Conservation (phyloP, 2,113 vertebrate genomes). For the Callionymus lyra region DNA sequence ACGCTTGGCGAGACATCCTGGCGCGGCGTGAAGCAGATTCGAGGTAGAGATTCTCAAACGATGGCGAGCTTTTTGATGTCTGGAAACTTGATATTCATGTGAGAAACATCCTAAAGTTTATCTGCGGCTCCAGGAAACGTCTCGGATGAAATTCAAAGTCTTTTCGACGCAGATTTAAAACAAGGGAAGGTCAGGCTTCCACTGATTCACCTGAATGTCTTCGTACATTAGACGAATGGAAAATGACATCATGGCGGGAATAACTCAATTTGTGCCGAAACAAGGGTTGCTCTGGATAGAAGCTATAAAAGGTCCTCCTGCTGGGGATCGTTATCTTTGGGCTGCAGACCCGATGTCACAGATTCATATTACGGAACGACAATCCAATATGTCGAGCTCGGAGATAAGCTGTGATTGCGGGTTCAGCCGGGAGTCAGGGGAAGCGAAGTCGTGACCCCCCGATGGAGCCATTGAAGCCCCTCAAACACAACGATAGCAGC, state of each 20-base stretch:
- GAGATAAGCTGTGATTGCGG: constrained; percentile 42
- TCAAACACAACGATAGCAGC: constrained; percentile 32
- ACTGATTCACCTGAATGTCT: too few relatives aligned
- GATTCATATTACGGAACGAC: constrained; percentile 32
- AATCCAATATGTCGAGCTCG: constrained; percentile 31
- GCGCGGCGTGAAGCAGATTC: constrained; percentile 15
- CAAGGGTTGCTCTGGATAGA: constrained; percentile 3
- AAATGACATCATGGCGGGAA: not conserved
- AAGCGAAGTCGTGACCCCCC: not conserved
- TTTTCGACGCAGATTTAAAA: too few relatives aligned
- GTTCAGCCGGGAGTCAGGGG: not conserved
- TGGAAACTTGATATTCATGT: not conserved
- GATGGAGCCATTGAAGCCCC: constrained; percentile 32
- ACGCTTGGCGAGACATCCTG: constrained; percentile 1
- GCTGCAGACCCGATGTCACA: constrained; percentile 11
- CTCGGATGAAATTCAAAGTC: too few relatives aligned
- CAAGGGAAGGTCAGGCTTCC: too few relatives aligned
- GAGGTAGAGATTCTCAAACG: constrained; percentile 13
- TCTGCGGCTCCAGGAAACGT: too few relatives aligned
- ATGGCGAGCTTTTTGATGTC: constrained; percentile 13
- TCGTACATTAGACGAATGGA: too few relatives aligned
- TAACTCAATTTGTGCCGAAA: constrained; percentile 21
- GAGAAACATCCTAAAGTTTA: too few relatives aligned
- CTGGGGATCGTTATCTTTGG: constrained; percentile 30
- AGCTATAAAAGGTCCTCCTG: constrained; percentile 22